Evolutionary conservation across 2,888 invertebrate species (phyloP).

Genomic region (Protophormia terraenovae): DNA sequence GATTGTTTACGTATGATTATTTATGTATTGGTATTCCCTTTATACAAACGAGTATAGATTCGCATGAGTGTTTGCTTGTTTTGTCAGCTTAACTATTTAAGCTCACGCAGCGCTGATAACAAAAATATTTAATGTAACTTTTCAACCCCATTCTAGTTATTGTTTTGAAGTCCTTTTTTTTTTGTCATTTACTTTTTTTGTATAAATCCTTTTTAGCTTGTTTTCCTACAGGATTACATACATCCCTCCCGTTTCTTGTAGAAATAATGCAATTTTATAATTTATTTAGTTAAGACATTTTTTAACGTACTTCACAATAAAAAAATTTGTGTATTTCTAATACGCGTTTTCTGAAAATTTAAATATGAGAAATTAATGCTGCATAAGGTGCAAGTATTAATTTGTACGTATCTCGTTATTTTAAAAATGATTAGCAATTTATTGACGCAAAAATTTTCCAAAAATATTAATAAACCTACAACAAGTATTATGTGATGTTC

Average conservation of each 20-base stretch:
- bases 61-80: constrained; percentile 45
- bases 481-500: too few species aligned
- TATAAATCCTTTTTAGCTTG: neutral
- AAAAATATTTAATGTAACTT: constrained; percentile 17
- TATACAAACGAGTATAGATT: neutral
- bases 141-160: constrained; percentile 38
- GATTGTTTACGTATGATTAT: neutral
- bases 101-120: constrained; percentile 38
- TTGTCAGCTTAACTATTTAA: constrained; percentile 53
- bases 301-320: too few species aligned
- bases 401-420: too few species aligned
- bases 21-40: neutral
- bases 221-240: constrained; percentile 20
- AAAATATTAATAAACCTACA: too few species aligned
- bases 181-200: neutral
- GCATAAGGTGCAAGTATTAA: too few species aligned
- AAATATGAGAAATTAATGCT: too few species aligned
- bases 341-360: too few species aligned
- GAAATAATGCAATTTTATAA: constrained; percentile 16
- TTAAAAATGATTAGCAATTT: too few species aligned
- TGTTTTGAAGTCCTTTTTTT: constrained; percentile 1
- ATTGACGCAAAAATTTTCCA: too few species aligned
- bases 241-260: constrained; percentile 14
- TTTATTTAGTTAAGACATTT: constrained; percentile 1
- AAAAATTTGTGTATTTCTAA: too few species aligned